These are phyloP conservation scores for Drosophila carrolli DNA, from an alignment of 1,140 invertebrate species.

Conservation along the genomic window DNA sequence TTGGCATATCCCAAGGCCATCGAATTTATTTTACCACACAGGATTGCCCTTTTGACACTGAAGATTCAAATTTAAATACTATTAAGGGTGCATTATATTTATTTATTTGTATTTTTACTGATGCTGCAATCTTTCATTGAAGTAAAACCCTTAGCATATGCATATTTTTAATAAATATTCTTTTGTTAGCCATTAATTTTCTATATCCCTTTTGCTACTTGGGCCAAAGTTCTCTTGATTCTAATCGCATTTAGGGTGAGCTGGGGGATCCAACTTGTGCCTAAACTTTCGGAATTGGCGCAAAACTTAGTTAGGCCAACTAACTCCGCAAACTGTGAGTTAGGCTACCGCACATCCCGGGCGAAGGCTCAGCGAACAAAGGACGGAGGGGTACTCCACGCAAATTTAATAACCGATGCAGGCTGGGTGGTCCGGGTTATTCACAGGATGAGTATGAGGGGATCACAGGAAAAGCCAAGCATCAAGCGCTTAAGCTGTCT, in stretches of 20 bases:
- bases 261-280: conserved; percentile 31
- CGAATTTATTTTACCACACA: not conserved
- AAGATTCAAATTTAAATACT: not conserved
- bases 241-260: conserved; percentile 46
- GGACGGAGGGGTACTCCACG: conserved; percentile 7
- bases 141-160: not conserved
- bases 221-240: conserved; percentile 31
- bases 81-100: not conserved
- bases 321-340: conserved; percentile 52
- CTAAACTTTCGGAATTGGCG: conserved; percentile 37
- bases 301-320: conserved; percentile 67
- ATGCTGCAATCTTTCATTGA: too few species aligned
- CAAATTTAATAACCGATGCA: conserved; percentile 59
- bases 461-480: conserved; percentile 18
- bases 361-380: conserved; percentile 8
- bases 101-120: not conserved
- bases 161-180: not conserved
- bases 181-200: conserved; percentile 17
- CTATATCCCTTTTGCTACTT: conserved; percentile 3
- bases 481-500: conserved; percentile 56
- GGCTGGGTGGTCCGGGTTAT: not conserved
- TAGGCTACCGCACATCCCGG: conserved; percentile 33
- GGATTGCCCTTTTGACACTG: not conserved
- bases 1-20: not conserved
- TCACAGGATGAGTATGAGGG: not conserved